phyloP scores from a whole-genome alignment of 2,113 vertebrate species.

The Aix galericulata region DNA sequence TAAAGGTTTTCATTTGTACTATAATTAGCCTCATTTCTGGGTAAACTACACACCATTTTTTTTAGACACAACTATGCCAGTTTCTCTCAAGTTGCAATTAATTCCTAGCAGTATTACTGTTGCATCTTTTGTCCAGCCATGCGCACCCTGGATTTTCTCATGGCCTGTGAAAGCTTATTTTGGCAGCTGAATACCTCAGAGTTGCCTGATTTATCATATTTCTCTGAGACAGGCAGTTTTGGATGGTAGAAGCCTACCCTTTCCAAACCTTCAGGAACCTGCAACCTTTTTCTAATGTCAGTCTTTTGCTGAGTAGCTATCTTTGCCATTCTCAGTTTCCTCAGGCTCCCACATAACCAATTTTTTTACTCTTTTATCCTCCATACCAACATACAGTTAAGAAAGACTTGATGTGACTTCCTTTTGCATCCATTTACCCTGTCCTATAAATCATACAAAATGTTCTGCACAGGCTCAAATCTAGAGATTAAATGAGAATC shows the following conservation, averaged over 20 bases:
- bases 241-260: background rate
- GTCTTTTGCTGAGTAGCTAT: background rate
- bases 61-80: background rate
- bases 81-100: conserved; percentile 5
- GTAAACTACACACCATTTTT: background rate
- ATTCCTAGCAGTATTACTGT: background rate
- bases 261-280: background rate
- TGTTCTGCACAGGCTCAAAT: conserved; percentile 38
- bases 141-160: background rate
- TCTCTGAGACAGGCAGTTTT: background rate
- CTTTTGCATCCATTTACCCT: conserved; percentile 44
- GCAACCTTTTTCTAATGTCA: background rate
- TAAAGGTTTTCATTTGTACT: conserved; percentile 3
- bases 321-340: background rate
- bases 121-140: background rate
- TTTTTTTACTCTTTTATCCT: background rate
- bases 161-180: background rate
- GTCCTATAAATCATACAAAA: conserved; percentile 46
- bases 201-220: background rate
- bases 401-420: conserved; percentile 37
- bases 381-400: background rate
- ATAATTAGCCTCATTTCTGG: conserved; percentile 26
- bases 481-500: conserved; percentile 35
- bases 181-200: background rate
- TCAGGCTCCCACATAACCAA: background rate